Conservation (phyloP, 2,888 invertebrate genomes). For the Cordilura impudica region DNA sequence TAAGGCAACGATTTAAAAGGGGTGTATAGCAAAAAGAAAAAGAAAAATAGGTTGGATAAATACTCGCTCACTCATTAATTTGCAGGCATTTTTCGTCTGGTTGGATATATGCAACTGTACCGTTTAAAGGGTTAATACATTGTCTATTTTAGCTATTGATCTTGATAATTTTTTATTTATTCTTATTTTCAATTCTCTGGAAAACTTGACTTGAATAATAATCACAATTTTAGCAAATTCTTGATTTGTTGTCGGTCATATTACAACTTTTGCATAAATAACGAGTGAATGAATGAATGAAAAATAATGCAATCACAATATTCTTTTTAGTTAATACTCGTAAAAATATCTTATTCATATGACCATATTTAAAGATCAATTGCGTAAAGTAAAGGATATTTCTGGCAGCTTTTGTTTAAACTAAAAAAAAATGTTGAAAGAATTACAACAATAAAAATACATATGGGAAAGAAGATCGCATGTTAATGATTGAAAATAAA, state of each 20-base stretch:
- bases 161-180: neutral
- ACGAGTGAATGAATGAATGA: conserved; percentile 1
- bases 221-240: conserved; percentile 10
- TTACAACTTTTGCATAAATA: conserved; percentile 55
- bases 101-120: no score
- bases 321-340: conserved; percentile 22
- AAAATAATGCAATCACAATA: conserved; percentile 27
- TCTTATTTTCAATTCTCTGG: neutral
- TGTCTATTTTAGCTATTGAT: neutral
- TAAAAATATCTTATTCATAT: conserved; percentile 28
- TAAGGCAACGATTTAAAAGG: no score
- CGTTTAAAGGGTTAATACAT: no score
- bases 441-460: conserved; percentile 26
- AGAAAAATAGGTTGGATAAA: no score
- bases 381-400: conserved; percentile 38
- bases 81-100: no score
- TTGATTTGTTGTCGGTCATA: conserved; percentile 23
- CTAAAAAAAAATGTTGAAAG: conserved; percentile 20
- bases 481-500: conserved; percentile 57
- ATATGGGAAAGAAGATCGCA: conserved; percentile 54
- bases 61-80: no score
- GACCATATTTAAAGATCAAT: conserved; percentile 8
- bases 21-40: no score
- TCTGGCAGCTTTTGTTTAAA: conserved; percentile 16
- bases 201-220: conserved; percentile 55